phyloP scores from a whole-genome alignment of 1,140 invertebrate genomes.

The Spodoptera frugiperda region DNA sequence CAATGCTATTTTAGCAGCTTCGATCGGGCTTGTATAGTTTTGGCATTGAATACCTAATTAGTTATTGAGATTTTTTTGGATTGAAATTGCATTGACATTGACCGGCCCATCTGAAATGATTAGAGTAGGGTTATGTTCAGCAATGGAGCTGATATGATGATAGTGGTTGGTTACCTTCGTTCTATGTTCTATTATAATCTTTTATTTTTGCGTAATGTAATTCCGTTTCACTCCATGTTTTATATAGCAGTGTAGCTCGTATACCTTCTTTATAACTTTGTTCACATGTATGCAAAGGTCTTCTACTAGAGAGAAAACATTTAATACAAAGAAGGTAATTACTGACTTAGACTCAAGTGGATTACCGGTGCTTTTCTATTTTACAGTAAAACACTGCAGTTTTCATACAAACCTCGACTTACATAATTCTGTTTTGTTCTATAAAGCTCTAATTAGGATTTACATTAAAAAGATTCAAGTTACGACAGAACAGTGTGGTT shows the following conservation, averaged over 20 bases:
- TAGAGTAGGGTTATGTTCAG: too few relatives aligned
- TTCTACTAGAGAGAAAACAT: not conserved
- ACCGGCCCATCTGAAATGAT: too few relatives aligned
- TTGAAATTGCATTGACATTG: too few relatives aligned
- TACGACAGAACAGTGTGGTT: too few relatives aligned
- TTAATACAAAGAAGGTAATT: constrained; percentile 17
- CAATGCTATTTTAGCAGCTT: too few relatives aligned
- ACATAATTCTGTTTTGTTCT: constrained; percentile 6
- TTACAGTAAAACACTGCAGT: not conserved
- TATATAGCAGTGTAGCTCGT: not conserved
- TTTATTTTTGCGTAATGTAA: not conserved
- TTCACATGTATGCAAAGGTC: constrained; percentile 11
- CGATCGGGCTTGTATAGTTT: too few relatives aligned
- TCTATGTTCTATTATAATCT: not conserved
- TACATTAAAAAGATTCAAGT: too few relatives aligned
- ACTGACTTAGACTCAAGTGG: not conserved
- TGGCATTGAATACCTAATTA: too few relatives aligned
- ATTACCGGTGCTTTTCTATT: not conserved
- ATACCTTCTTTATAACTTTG: constrained; percentile 23
- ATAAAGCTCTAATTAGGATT: not conserved
- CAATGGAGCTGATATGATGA: too few relatives aligned
- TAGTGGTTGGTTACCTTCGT: too few relatives aligned
- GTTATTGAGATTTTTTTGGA: too few relatives aligned
- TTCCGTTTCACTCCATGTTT: constrained; percentile 1
- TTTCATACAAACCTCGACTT: not conserved